phyloP scores from a whole-genome alignment of 2,888 invertebrate genomes.

The Cosmia pyralina region DNA sequence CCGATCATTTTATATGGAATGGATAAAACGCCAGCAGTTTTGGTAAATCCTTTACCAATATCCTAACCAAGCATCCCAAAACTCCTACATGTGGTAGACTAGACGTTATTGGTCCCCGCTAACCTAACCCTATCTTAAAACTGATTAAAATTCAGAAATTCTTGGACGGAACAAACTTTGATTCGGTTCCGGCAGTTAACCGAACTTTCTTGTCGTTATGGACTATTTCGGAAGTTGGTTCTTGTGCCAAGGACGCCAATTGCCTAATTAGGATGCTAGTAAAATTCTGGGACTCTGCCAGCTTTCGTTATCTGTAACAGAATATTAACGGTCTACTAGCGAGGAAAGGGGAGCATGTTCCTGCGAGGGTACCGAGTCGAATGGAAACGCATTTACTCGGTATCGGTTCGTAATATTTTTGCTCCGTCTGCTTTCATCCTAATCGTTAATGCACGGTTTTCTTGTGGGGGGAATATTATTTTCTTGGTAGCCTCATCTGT shows the following conservation, averaged over 20 bases:
- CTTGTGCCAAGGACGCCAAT: constrained; percentile 55
- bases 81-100: constrained; percentile 11
- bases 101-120: not conserved
- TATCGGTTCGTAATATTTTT: constrained; percentile 25
- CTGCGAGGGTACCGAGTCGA: constrained; percentile 18
- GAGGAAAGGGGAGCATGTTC: constrained; percentile 32
- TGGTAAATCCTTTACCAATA: not conserved
- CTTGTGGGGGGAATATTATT: constrained; percentile 31
- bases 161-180: constrained; percentile 52
- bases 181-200: constrained; percentile 47
- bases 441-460: constrained; percentile 23
- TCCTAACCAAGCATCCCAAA: constrained; percentile 5
- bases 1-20: not conserved
- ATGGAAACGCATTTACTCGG: constrained; percentile 38
- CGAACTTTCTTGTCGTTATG: constrained; percentile 51
- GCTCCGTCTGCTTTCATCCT: constrained; percentile 16
- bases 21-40: not conserved
- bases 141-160: constrained; percentile 57
- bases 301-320: constrained; percentile 52
- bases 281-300: constrained; percentile 49
- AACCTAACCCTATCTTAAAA: constrained; percentile 33
- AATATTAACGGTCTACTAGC: constrained; percentile 51
- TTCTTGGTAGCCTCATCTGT: constrained; percentile 24
- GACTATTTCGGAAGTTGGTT: constrained; percentile 50
- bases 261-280: constrained; percentile 49